These are phyloP conservation scores for Papilio machaon DNA, from an alignment of 1,140 invertebrate genomes.

Conservation along the genomic window DNA sequence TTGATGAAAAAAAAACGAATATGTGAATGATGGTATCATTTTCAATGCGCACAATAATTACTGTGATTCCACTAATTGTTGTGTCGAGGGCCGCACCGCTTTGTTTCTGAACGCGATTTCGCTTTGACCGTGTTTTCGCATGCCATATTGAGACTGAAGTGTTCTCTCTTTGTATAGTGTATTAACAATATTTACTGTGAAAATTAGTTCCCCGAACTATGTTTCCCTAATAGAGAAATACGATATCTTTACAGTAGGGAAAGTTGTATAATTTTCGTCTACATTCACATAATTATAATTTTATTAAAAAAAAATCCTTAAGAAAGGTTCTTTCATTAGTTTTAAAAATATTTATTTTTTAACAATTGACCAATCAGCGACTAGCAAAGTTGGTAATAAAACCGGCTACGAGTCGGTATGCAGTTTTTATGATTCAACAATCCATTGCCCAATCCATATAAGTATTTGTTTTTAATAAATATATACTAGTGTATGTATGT, in stretches of 20 bases:
- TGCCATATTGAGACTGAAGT: slow-evolving; percentile 72
- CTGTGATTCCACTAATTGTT: slow-evolving; percentile 76
- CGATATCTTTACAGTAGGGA: not conserved
- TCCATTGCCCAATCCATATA: slow-evolving; percentile 34
- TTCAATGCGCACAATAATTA: slow-evolving; percentile 73
- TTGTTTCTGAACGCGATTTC: slow-evolving; percentile 69
- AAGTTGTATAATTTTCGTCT: not conserved
- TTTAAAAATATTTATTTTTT: not conserved
- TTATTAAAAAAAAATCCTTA: not conserved
- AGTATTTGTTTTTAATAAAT: slow-evolving; percentile 29
- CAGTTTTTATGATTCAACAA: slow-evolving; percentile 29
- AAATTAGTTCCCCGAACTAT: not conserved
- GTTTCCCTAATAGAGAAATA: not conserved
- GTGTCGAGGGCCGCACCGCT: slow-evolving; percentile 54
- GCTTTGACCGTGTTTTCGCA: slow-evolving; percentile 76
- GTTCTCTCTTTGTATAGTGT: slow-evolving; percentile 47
- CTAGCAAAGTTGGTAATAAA: slow-evolving; percentile 14
- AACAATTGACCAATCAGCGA: slow-evolving; percentile 7
- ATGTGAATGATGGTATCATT: slow-evolving; percentile 73
- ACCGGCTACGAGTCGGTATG: not conserved
- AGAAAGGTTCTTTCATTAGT: not conserved
- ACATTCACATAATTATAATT: not conserved
- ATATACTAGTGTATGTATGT: slow-evolving; percentile 33
- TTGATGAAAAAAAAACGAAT: slow-evolving; percentile 60
- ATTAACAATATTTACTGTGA: slow-evolving; percentile 21